These are phyloP conservation scores for Caenorhabditis elegans DNA, from an alignment of 1,140 invertebrate species.

Conservation along the genomic window WBcel235 BX284605.5:9318001-9318500, in stretches of 20 bases:
- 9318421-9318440: slow-evolving; percentile 1
- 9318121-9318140: too few relatives aligned
- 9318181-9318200: too few relatives aligned
- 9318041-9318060: not conserved
- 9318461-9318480: slow-evolving; percentile 54
- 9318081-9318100: not conserved
- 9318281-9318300: not conserved
- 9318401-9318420: slow-evolving; percentile 27
- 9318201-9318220: slow-evolving; percentile 59
- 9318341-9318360: not conserved
- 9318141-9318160: not conserved
- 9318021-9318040: not conserved
- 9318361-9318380: not conserved
- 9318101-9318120: not conserved
- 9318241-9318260: slow-evolving; percentile 57
- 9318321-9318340: not conserved
- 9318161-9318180: not conserved
- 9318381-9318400: not conserved
- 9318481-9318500: slow-evolving; percentile 57
- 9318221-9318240: slow-evolving; percentile 60
- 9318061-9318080: not conserved
- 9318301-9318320: not conserved
- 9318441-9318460: slow-evolving; percentile 46
- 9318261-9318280: slow-evolving; percentile 52
- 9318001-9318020: not conserved